Evolutionary conservation across 2,797 vertebrate species (phyloP), one percentile per base, ranked within the genome.

Genomic region (Hyperoplus immaculatus): DNA sequence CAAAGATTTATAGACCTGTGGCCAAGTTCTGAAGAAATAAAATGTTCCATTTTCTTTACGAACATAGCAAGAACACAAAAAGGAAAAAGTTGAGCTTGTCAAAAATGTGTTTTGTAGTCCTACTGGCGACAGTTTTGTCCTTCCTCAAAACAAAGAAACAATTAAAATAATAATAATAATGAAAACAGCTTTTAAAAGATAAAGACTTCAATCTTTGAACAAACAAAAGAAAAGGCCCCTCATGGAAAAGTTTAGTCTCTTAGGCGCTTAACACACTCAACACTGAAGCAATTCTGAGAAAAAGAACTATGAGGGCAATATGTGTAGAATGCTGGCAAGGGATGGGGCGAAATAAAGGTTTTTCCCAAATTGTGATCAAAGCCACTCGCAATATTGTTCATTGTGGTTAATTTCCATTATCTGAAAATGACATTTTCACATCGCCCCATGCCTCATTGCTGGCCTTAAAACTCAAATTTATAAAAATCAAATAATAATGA

Each of bases 41-140:
- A 16, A 55, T 9, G 3, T 15, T 39, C 3, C 4, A 58, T 39
- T 15, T 58, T 56, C 39, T 77, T 51, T 55, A 69, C 29, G 1
- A 69, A 62, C 0, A 8, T 6, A 2, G 12, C 18, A 77, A 63
- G 29, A 29, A 63, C 29, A 69, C 69, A 75, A 2, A 38, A 3
- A 50, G 61, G 12, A 56, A 56, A 29, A 49, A 43, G 11, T 42
- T 38, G 55, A 73, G 18, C 11, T 38, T 38, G n/a, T 65, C 16
- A 65, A 51, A 77, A n/a, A 12, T 65, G 46, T 46, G 8, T 69
- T 80, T 80, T 86, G 71, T 80, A 60, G 21, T 58, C 29, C 63
- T 72, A 57, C 15, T 66, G 64, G 47, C 43, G 50, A 36, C 42
- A 64, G 68, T 58, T 79, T 68, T 71, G 55, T 54, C 61, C 43